A percentile compares a stretch with the other conserved stretches of the same genome.
Evolutionary conservation across 1,140 invertebrate species (phyloP).

Genomic region (Drosophila tristis): DNA sequence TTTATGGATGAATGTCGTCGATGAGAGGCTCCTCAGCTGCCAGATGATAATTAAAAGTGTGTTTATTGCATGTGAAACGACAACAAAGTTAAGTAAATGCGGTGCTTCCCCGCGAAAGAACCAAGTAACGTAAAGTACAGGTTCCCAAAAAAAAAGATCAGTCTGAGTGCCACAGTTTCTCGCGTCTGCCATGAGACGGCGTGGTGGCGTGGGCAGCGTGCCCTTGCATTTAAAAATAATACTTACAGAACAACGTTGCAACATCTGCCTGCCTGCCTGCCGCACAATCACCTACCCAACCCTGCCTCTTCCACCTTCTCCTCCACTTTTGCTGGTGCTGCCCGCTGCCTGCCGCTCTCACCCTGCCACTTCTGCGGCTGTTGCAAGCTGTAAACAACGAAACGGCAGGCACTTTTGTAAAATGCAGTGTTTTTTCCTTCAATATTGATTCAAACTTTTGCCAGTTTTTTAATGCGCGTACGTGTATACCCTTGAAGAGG

Average conservation of each 20-base stretch:
- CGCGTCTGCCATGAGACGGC: slow-evolving; percentile 15
- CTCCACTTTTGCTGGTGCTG: background rate
- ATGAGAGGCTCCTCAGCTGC: slow-evolving; percentile 17
- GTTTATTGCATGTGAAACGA: slow-evolving; percentile 55
- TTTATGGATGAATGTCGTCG: slow-evolving; percentile 38
- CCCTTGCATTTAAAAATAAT: slow-evolving; percentile 79
- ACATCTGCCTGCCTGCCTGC: slow-evolving; percentile 33
- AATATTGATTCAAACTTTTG: slow-evolving; percentile 69
- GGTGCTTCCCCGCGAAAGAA: slow-evolving; percentile 24
- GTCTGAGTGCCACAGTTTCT: slow-evolving; percentile 12
- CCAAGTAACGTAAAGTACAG: background rate
- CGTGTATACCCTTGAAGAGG: no score
- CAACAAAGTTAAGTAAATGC: slow-evolving; percentile 1
- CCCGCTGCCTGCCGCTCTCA: background rate
- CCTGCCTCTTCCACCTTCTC: background rate
- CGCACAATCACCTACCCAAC: background rate
- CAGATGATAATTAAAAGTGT: slow-evolving; percentile 67
- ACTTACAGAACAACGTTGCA: slow-evolving; percentile 56
- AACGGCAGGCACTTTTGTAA: slow-evolving; percentile 38
- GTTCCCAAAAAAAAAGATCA: background rate
- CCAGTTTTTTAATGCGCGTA: slow-evolving; percentile 21
- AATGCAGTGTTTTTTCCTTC: slow-evolving; percentile 42
- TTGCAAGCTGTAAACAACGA: slow-evolving; percentile 45
- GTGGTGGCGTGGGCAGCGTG: slow-evolving; percentile 70
- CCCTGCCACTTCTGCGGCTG: slow-evolving; percentile 23